Base-by-base conservation (phyloP, 2,113 vertebrate genomes). In the Scomber scombrus region DNA sequence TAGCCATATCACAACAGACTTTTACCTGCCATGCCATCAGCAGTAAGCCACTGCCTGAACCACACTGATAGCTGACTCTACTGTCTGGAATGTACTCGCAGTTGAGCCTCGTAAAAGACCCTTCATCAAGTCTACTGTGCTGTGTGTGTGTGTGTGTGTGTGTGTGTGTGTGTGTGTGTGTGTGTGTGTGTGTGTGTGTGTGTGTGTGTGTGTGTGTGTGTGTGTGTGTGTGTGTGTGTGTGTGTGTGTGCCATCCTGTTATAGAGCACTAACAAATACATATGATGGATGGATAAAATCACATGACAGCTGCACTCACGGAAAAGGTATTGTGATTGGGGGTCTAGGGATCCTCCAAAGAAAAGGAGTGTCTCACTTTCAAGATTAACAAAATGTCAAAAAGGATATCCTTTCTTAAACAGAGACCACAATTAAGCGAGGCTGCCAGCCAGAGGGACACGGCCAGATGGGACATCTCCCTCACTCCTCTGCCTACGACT, bases 391-490 rank as follows among this genome's bases (percentile, higher is more conserved):
- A 89, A 90, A 91, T 81, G 87, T 86, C 81, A 77, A 87, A 91
- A 91, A 80, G 93, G 81, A 90, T 87, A 90, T 94, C 91, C 94
- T 90, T 94, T 93, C 82, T 84, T 92, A 94, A 94, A 93, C 92
- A 94, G 81, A 89, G 68, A 78, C 68, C 45, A 31, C 77, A 85
- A 82, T 86, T 70, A 69, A 74, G 70, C 21, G 64, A 85, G 68
- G 73, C 80, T 40, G 78, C 13, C 63, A 61, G 84, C 84, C 85
- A 80, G 58, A 56, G 73, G 65, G 73, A 80, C 76, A 34, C 0
- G 16, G 61, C 68, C 85, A 85, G 81, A 79, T 84, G 78, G 82
- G 84, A 85, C 84, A 51, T 88, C 87, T 88, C 87, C 75, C 78
- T 60, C 63, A 76, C 61, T 88, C 64, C 67, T 72, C 70, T 46